Percentiles rank a stretch among this genome's conserved stretches.
phyloP scores from a whole-genome alignment of 2,797 vertebrate genomes.

The Todus mexicanus region DNA sequence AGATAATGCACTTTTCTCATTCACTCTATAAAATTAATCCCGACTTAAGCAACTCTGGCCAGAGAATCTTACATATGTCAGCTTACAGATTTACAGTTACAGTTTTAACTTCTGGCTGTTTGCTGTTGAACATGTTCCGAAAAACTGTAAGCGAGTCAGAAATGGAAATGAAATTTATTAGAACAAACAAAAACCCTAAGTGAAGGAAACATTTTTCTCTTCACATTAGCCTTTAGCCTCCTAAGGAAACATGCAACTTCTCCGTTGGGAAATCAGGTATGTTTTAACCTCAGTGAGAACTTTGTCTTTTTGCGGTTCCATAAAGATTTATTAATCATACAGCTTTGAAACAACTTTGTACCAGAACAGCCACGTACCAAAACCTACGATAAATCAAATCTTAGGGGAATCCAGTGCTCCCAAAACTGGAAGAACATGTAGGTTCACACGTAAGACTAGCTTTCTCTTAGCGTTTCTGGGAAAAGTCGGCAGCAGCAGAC shows the following conservation, averaged over 20 bases:
- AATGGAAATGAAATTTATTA: neutral
- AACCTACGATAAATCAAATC: constrained; percentile 11
- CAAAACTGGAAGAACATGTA: neutral
- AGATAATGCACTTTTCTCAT: constrained; percentile 7
- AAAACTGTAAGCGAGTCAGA: neutral
- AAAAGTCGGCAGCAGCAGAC: constrained; percentile 6
- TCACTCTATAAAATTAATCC: constrained; percentile 17
- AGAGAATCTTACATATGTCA: neutral
- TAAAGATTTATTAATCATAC: constrained; percentile 35
- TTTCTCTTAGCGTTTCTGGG: neutral
- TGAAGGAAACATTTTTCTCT: neutral
- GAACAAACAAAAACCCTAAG: neutral
- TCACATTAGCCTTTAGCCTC: neutral
- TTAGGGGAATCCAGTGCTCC: neutral
- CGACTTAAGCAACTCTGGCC: neutral
- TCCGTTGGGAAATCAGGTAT: constrained; percentile 10
- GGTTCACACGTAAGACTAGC: neutral
- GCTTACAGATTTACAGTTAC: neutral
- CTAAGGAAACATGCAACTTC: neutral
- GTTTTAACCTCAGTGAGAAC: constrained; percentile 10
- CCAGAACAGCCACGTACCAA: constrained; percentile 26
- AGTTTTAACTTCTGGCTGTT: neutral
- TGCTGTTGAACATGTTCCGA: neutral
- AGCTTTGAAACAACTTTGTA: constrained; percentile 6
- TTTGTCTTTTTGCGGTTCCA: neutral